These are phyloP conservation scores for Ylistrum balloti DNA, from an alignment of 1,140 invertebrate genomes.

Conservation along the genomic window DNA sequence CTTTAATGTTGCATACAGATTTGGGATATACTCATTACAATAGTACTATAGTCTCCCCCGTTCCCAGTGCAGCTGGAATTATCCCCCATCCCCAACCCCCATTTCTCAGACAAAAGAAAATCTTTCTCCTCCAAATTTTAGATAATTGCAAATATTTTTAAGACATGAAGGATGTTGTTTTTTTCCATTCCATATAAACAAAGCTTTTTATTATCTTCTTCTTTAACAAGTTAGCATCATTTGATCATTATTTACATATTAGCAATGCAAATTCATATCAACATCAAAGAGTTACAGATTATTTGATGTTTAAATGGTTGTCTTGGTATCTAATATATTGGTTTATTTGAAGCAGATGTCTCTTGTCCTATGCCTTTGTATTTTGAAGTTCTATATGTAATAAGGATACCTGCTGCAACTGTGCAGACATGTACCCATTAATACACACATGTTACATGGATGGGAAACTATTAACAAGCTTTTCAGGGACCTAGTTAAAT, in stretches of 20 bases:
- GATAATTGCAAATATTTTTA: background rate
- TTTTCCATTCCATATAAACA: background rate
- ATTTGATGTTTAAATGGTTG: conserved; percentile 11
- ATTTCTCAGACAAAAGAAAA: background rate
- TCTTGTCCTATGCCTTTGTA: background rate
- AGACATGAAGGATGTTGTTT: conserved; percentile 1
- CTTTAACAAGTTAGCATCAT: background rate
- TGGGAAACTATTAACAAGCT: too few species aligned
- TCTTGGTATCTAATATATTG: background rate
- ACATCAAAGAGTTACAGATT: background rate
- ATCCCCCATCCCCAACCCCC: background rate
- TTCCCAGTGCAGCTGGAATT: too few species aligned
- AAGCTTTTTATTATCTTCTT: too few species aligned
- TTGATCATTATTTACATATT: background rate
- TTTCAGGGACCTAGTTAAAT: background rate
- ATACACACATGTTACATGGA: too few species aligned
- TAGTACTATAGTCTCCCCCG: too few species aligned
- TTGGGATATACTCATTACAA: too few species aligned
- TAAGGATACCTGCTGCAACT: background rate
- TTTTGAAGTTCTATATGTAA: background rate
- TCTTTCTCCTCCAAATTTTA: background rate
- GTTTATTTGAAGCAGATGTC: background rate
- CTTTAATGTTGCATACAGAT: too few species aligned
- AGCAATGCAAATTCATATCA: background rate
- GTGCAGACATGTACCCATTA: background rate